A percentile compares a stretch with the other conserved stretches of the same genome.
phyloP scores from a whole-genome alignment of 1,140 invertebrate genomes.

The Dermatophagoides farinae region DNA sequence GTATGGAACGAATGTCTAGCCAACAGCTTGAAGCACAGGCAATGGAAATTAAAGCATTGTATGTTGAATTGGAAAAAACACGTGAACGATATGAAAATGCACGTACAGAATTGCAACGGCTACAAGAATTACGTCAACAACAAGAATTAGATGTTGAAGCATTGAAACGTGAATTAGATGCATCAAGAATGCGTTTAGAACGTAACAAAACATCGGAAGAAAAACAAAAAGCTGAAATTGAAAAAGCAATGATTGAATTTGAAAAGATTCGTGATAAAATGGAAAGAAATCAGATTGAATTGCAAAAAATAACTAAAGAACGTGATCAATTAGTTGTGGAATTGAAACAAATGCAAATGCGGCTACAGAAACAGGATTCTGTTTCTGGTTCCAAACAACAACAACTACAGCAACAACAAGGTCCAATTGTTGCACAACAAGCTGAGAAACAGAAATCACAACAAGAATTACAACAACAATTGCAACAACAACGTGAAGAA shows the following conservation, averaged over 20 bases:
- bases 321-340: slow-evolving; percentile 24
- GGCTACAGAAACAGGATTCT: not conserved
- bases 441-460: not conserved
- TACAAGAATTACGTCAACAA: slow-evolving; percentile 17
- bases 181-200: slow-evolving; percentile 50
- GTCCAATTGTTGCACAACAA: not conserved
- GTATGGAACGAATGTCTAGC: slow-evolving; percentile 15
- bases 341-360: slow-evolving; percentile 16
- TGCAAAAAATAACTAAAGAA: slow-evolving; percentile 42
- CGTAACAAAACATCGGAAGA: slow-evolving; percentile 46
- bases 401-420: slow-evolving; percentile 5
- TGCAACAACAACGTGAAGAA: not conserved
- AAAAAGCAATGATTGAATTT: slow-evolving; percentile 58
- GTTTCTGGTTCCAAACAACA: not conserved
- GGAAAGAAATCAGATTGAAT: slow-evolving; percentile 54
- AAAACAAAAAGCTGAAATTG: slow-evolving; percentile 54
- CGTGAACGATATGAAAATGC: slow-evolving; percentile 24
- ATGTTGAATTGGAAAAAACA: slow-evolving; percentile 44
- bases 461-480: not conserved
- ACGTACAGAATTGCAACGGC: slow-evolving; percentile 16
- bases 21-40: slow-evolving; percentile 22
- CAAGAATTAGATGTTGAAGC: slow-evolving; percentile 20
- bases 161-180: slow-evolving; percentile 39
- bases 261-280: slow-evolving; percentile 62
- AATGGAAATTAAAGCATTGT: slow-evolving; percentile 28